These are phyloP conservation scores for Pelodiscus sinensis DNA, from an alignment of 2,113 vertebrate genomes.

Conservation along the genomic window DNA sequence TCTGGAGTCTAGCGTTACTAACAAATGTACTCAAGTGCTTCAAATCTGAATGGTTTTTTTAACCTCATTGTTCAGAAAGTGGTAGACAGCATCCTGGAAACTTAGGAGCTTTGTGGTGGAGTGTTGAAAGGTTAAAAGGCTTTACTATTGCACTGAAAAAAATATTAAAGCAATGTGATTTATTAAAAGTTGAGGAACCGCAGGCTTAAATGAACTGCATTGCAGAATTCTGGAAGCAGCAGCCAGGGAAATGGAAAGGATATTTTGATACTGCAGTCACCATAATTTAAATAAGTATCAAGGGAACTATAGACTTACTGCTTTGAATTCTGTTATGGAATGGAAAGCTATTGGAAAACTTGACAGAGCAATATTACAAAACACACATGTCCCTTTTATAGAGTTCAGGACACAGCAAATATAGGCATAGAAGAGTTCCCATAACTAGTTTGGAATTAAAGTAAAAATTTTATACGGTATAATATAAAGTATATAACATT, in stretches of 20 bases:
- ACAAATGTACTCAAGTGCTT: neutral
- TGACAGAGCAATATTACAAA: neutral
- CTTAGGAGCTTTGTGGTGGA: neutral
- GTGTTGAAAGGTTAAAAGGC: neutral
- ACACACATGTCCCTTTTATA: neutral
- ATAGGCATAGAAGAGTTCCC: neutral
- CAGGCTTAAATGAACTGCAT: neutral
- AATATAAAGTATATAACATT: neutral
- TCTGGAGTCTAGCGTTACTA: neutral
- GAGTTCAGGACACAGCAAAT: neutral
- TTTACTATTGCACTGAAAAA: neutral
- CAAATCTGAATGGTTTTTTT: neutral
- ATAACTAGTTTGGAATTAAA: neutral
- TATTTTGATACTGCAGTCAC: neutral
- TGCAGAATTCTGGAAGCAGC: neutral
- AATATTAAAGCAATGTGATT: neutral
- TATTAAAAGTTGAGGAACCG: neutral
- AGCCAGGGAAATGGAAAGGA: neutral
- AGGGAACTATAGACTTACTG: neutral
- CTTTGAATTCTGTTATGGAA: neutral
- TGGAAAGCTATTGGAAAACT: neutral
- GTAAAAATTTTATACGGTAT: neutral
- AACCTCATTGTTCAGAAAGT: neutral
- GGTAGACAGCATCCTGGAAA: neutral
- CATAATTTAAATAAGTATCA: neutral